These are phyloP conservation scores for Thinocorus orbignyianus DNA, from an alignment of 2,113 vertebrate species.

Conservation along the genomic window DNA sequence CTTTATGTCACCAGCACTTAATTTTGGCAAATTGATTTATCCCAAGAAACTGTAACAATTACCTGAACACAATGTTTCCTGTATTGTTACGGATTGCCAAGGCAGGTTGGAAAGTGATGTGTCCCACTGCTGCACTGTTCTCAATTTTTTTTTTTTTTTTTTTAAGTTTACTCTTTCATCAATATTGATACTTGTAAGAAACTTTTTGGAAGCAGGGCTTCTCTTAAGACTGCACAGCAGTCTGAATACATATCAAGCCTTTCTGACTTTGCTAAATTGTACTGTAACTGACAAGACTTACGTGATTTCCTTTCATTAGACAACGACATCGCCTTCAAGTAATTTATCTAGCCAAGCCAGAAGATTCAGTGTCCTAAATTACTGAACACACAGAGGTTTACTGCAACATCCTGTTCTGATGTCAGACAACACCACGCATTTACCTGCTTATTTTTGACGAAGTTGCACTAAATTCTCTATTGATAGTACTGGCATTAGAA, in stretches of 20 bases:
- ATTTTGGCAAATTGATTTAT: slow-evolving; percentile 39
- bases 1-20: slow-evolving; percentile 5
- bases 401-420: background rate
- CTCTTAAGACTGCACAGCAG: background rate
- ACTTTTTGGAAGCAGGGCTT: background rate
- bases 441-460: background rate
- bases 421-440: background rate
- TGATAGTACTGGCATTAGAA: background rate
- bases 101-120: background rate
- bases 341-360: background rate
- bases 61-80: background rate
- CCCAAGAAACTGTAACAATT: slow-evolving; percentile 4
- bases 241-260: background rate
- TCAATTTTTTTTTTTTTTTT: background rate
- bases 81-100: background rate
- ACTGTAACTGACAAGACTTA: background rate
- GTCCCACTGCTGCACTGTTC: background rate
- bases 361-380: background rate
- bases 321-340: background rate
- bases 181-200: background rate
- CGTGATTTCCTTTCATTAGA: background rate
- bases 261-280: background rate
- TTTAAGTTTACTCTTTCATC: background rate
- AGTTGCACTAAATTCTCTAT: background rate
- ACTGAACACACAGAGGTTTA: background rate